These are phyloP conservation scores for Pseudomyrmex cubaensis DNA, from an alignment of 1,140 invertebrate genomes.

Conservation along the genomic window DNA sequence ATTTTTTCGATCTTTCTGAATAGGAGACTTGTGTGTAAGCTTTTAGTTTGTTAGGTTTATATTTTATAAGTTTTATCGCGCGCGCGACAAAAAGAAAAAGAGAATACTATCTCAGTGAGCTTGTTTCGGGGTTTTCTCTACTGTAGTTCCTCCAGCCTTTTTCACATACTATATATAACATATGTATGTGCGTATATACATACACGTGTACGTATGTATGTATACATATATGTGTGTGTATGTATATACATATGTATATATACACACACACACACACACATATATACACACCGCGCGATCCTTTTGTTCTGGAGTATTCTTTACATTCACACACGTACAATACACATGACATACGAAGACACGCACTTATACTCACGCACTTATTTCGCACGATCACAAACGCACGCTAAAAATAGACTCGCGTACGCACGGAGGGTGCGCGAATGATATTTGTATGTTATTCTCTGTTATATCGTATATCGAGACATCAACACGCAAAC, in stretches of 20 bases:
- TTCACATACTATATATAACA: conserved; percentile 20
- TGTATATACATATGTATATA: too few species aligned
- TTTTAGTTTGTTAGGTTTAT: conserved; percentile 52
- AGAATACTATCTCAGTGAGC: conserved; percentile 57
- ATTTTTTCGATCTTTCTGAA: conserved; percentile 72
- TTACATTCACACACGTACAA: conserved; percentile 31
- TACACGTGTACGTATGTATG: too few species aligned
- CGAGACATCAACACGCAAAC: conserved; percentile 11
- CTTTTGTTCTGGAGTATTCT: conserved; percentile 72
- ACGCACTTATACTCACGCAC: conserved; percentile 50
- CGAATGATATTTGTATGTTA: conserved; percentile 50
- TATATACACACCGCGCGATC: conserved; percentile 50
- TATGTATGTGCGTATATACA: too few species aligned
- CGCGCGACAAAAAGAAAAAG: neutral
- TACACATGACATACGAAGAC: conserved; percentile 57
- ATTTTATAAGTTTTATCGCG: conserved; percentile 53
- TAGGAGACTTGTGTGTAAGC: conserved; percentile 23
- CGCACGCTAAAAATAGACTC: conserved; percentile 52
- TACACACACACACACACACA: neutral
- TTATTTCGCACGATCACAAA: conserved; percentile 17
- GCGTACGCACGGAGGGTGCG: conserved; percentile 47
- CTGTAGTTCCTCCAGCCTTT: conserved; percentile 33
- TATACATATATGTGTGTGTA: too few species aligned
- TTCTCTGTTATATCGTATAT: conserved; percentile 47
- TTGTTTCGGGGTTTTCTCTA: conserved; percentile 61